Base-by-base conservation (phyloP, 2,888 invertebrate species). In the Drosophila mercatorum region DNA sequence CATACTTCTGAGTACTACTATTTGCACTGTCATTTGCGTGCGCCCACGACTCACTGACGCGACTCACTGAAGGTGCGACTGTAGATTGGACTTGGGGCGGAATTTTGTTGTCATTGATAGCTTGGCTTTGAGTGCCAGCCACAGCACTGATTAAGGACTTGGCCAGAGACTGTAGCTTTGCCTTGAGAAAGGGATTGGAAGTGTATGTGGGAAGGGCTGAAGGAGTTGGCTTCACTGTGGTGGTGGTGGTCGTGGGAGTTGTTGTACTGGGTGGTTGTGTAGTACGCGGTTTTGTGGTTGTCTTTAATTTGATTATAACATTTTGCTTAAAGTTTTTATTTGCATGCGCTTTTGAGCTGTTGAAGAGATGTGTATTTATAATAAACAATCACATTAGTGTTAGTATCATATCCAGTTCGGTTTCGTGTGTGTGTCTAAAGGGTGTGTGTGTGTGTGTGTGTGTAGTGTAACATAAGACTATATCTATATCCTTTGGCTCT, bases 281-380 rank as follows among this genome's bases (percentile, higher is more conserved):
- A 10, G 67, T 72, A 62, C 43, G 71, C 73, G 64, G 68, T 60
- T 68, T 69, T 78, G 83, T 84, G 75, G 80, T 83, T 78, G 85
- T 71, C 61, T 80, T 77, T 71, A 77, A 68, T 68, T 79, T 79
- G 69, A 69, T 82, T 72, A 78, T 65, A 63, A 77, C 81, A 75
- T 78, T 88, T 83, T 82, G 86, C 76, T 89, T 90, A 78, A 77
- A 65, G 71, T 68, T 77, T 86, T 91, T 87, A 82, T 87, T 89
- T 86, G 86, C 91, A 91, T 90, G 91, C 90, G 90, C 70, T 88
- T 91, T 90, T 80, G 90, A 91, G 91, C 90, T 90, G 88, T 91
- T 88, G 90, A 89, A 89, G 89, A 91, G 86, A 91, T 90, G 91
- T 88, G 91, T 89, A 71, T 77, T 68, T 68, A 56, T 67, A 78